Base-by-base conservation (phyloP, 2,113 vertebrate species). In the Macheiramphus alcinus region DNA sequence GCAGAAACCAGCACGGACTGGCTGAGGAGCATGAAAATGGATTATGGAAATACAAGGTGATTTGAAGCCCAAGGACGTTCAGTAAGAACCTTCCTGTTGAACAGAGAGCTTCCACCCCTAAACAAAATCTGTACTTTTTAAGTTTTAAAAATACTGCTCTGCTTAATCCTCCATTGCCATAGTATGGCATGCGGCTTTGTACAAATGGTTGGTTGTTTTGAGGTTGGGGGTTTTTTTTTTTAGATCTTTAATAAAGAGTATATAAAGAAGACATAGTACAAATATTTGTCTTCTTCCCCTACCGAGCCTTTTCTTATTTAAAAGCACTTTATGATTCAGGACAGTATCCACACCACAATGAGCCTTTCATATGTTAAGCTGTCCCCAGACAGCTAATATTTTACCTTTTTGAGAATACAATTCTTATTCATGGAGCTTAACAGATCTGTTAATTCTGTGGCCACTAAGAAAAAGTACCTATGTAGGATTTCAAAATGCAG, bases 11-110 rank as follows among this genome's bases (percentile, higher is more conserved):
- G 34, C 0, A 0, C 22, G 58, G 61, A 4, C 45, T 40, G 32
- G 27, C 34, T 36, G 19, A 13, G 27, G n/a, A 52, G 21, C 13
- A 2, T 2, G 13, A 43, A n/a, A 61, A 21, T 0, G 2, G 18
- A 9, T 18, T 66, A 26, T 38, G 67, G 63, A 55, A 86, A 25
- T 9, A 10, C 25, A 59, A 67, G 10, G 19, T 25, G 52, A 25
- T 18, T 8, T 43, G 59, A 89, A 76, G 27, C 3, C 68, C 40
- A 48, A 29, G 14, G 11, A 20, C 4, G 3, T 48, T 52, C 62
- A 21, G 0, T 9, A 63, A 53, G 40, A 72, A 20, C 7, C 11
- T 25, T 72, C 20, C 65, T 36, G 4, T 2, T 59, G 88, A 73
- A 29, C n/a, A n/a, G 13, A 42, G 19, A 6, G 10, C 11, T 72